Conservation (phyloP, 2,113 vertebrate species). For the Aphyosemion australe region DNA sequence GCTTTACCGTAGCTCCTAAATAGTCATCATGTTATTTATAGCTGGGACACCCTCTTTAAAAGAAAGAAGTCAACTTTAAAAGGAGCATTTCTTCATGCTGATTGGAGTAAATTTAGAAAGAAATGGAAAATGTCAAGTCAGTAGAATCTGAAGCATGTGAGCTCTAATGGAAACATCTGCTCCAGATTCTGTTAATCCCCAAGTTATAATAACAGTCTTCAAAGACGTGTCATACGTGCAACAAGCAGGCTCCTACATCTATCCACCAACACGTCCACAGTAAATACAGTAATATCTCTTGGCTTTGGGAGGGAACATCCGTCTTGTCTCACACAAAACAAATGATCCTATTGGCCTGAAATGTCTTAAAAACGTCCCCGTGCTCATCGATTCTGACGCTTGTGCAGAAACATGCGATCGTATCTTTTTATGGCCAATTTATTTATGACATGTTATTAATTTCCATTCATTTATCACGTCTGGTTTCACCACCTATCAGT, state of each 20-base stretch:
- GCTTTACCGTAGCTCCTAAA: neutral
- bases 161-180: neutral
- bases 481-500: slow-evolving; percentile 13
- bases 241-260: neutral
- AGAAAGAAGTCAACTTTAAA: neutral
- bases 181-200: neutral
- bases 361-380: neutral
- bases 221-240: neutral
- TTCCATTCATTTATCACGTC: slow-evolving; percentile 49
- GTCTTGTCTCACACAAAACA: neutral
- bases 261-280: neutral
- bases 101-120: neutral
- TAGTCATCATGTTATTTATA: neutral
- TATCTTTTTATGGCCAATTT: slow-evolving; percentile 52
- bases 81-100: neutral
- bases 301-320: neutral
- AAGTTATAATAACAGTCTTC: slow-evolving; percentile 1
- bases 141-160: neutral
- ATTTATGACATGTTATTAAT: slow-evolving; percentile 59
- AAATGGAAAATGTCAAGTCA: slow-evolving; percentile 1
- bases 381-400: slow-evolving; percentile 1
- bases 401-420: slow-evolving; percentile 33
- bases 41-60: neutral
- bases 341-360: slow-evolving; percentile 5
- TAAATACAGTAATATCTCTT: neutral